phyloP scores from a whole-genome alignment of 2,113 vertebrate species.

The Numida meleagris region DNA sequence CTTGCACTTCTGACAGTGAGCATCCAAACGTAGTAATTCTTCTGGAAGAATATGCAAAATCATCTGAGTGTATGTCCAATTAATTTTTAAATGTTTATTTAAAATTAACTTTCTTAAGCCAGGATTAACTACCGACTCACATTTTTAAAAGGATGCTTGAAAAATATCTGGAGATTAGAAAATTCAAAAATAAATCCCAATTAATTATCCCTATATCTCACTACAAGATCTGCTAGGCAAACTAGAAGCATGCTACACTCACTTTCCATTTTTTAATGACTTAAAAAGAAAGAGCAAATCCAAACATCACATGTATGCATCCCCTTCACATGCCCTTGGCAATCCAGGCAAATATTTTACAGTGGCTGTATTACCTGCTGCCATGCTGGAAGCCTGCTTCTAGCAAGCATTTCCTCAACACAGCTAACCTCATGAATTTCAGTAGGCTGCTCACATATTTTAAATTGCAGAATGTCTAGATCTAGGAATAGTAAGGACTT shows the following conservation, averaged over 20 bases:
- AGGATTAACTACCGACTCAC: not conserved
- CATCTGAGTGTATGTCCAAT: not conserved
- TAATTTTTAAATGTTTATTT: not conserved
- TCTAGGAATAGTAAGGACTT: not conserved
- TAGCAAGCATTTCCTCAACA: not conserved
- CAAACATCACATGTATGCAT: not conserved
- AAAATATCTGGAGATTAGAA: not conserved
- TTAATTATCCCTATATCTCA: not conserved
- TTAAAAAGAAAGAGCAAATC: not conserved
- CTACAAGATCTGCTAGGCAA: not conserved
- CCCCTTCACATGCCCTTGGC: not conserved
- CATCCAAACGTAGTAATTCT: not conserved
- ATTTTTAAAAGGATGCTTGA: not conserved
- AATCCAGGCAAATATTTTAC: not conserved
- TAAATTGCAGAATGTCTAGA: not conserved
- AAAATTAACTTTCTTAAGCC: not conserved
- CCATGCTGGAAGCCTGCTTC: not conserved
- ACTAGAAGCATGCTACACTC: not conserved
- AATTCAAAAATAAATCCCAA: not conserved
- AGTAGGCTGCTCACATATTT: not conserved
- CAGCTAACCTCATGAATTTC: not conserved
- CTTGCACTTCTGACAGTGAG: not conserved
- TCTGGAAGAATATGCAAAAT: not conserved
- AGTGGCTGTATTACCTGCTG: fast-evolving
- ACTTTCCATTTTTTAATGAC: not conserved